Evolutionary conservation across 2,797 vertebrate genomes (phyloP), one percentile per base, ranked within the genome.

Genomic region (Poeciliopsis turneri): DNA sequence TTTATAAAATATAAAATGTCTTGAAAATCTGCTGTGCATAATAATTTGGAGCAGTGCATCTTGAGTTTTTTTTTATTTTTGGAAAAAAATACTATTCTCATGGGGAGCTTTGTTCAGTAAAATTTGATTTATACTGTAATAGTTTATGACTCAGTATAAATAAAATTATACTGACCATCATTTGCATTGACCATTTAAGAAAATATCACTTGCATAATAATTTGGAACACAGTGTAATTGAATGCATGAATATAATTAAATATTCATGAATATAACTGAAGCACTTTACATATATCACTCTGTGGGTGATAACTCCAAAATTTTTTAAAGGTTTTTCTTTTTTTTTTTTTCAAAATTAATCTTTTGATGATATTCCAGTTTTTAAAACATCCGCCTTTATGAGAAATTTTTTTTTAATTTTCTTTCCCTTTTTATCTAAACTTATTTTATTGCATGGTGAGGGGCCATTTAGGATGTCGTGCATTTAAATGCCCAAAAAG

Each of bases 381-480:
- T 68, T 25, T 25, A 64, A 4, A 68, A 57, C 41, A 70, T 28
- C 7, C 12, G 8, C 11, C 25, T 70, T 13, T 46, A 46, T 28
- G 46, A 46, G 3, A 70, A 28, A 46, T 28, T 39, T 39, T 36
- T 59, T 72, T 11, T 2, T 9, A 1, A 53, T 53, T 78, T 57
- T 15, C 39, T 76, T 80, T 92, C 77, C 78, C 72, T 83, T 79
- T 87, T 25, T 72, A 69, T 47, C 47, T 30, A 77, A 72, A 18
- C 85, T 79, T 30, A 46, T 78, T 75, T 90, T 91, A 92, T 93
- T 94, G 92, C 90, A 87, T 84, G 83, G 74, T 73, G 25, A 45
- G 74, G 82, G 83, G 72, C 16, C 75, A 28, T 41, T 77, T 76
- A 6, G n/a, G 75, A 64, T 47, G 80, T 53, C 79, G 10, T 75